A percentile compares a stretch with the other conserved stretches of the same genome.
Evolutionary conservation across 2,888 invertebrate species (phyloP).

Genomic region (Pseudococcus longispinus): DNA sequence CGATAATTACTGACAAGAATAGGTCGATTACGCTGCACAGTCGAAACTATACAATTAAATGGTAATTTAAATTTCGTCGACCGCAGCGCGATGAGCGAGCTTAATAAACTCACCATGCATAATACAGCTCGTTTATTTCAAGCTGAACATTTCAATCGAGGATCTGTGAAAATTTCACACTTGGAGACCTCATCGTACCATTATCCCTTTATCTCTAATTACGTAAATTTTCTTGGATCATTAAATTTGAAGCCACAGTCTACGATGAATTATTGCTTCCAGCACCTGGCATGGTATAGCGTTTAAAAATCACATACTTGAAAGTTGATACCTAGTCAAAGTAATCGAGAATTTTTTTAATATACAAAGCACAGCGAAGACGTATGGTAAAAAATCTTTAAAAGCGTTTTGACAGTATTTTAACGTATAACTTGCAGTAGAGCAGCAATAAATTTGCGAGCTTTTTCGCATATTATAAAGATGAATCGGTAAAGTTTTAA

Average conservation of each 20-base stretch:
- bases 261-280: neutral
- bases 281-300: neutral
- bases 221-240: neutral
- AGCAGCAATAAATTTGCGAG: neutral
- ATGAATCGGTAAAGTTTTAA: constrained; percentile 24
- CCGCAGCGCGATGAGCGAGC: neutral
- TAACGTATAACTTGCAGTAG: constrained; percentile 8
- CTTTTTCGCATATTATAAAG: constrained; percentile 13
- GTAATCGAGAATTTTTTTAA: neutral
- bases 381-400: neutral
- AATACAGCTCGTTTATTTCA: neutral
- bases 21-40: neutral
- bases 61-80: neutral
- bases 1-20: neutral
- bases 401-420: neutral
- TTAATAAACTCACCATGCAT: neutral
- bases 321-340: neutral
- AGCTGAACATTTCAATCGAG: neutral
- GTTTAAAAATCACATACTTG: neutral
- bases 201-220: neutral
- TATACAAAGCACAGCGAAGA: neutral
- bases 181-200: neutral
- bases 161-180: neutral
- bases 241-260: neutral
- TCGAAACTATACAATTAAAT: neutral